Evolutionary conservation across 23 tunicate species (phyloP).

Genomic region (Oikopleura vanhoeffeni): DNA sequence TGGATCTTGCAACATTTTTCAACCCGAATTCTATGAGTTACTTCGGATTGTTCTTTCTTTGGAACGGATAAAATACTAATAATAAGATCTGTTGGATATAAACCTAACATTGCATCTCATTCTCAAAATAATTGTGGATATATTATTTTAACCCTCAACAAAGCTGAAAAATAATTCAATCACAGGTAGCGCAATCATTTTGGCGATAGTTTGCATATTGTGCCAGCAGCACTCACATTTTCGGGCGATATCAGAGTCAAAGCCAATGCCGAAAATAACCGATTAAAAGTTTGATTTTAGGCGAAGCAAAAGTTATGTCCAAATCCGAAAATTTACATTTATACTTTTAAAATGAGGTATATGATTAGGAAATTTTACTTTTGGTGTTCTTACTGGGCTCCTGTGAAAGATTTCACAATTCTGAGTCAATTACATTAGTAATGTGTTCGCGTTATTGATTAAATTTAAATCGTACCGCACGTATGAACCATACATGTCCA

Average conservation of each 20-base stretch:
- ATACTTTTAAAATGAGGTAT: no score
- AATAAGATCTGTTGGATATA: neutral
- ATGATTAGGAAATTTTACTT: no score
- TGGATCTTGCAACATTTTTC: neutral
- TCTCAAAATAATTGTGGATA: neutral
- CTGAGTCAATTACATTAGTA: no score
- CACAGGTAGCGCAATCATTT: neutral
- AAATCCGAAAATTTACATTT: no score
- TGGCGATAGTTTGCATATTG: neutral
- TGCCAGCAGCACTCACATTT: neutral
- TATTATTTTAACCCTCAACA: neutral
- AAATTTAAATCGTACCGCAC: no score
- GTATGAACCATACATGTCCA: no score
- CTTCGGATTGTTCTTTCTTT: neutral
- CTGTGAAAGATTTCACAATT: no score
- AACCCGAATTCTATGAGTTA: neutral
- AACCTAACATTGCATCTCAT: neutral
- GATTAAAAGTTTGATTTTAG: no score
- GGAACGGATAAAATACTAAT: neutral
- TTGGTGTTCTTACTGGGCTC: no score
- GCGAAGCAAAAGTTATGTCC: no score
- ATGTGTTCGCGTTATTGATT: no score
- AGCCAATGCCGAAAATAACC: neutral
- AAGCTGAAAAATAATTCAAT: neutral
- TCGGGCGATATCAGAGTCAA: neutral